phyloP scores from a whole-genome alignment of 2,113 vertebrate species.

The Phycodurus eques region DNA sequence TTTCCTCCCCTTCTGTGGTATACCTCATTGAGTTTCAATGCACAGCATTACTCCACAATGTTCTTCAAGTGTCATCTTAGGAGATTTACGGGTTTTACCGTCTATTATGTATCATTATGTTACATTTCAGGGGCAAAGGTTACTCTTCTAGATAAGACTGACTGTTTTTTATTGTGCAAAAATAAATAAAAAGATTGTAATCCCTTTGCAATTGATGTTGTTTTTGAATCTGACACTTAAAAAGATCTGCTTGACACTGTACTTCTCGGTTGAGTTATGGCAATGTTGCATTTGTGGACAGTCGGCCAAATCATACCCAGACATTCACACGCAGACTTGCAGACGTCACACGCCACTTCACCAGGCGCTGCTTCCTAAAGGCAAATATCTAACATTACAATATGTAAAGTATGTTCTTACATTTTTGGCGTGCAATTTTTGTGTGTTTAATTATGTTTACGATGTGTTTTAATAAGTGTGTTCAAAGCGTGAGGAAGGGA shows the following conservation, averaged over 20 bases:
- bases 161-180: slow-evolving; percentile 14
- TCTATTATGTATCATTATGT: background rate
- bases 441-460: background rate
- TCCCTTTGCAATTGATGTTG: background rate
- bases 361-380: too few species aligned
- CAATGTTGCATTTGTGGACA: slow-evolving; percentile 12
- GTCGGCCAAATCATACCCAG: background rate
- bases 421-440: too few species aligned
- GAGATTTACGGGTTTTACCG: background rate
- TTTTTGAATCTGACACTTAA: background rate
- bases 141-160: background rate
- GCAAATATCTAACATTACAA: too few species aligned
- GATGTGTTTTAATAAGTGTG: too few species aligned
- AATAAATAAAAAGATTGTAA: slow-evolving; percentile 30
- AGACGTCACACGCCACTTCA: too few species aligned
- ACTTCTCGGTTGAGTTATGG: background rate
- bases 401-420: too few species aligned
- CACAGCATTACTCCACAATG: background rate
- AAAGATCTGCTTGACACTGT: background rate
- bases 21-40: background rate
- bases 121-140: background rate
- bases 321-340: background rate
- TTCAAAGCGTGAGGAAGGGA: too few species aligned
- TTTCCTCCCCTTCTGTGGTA: background rate
- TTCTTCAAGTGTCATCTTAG: background rate